Evolutionary conservation across 2,888 invertebrate genomes (phyloP).

Genomic region (Aporophyla lueneburgensis): DNA sequence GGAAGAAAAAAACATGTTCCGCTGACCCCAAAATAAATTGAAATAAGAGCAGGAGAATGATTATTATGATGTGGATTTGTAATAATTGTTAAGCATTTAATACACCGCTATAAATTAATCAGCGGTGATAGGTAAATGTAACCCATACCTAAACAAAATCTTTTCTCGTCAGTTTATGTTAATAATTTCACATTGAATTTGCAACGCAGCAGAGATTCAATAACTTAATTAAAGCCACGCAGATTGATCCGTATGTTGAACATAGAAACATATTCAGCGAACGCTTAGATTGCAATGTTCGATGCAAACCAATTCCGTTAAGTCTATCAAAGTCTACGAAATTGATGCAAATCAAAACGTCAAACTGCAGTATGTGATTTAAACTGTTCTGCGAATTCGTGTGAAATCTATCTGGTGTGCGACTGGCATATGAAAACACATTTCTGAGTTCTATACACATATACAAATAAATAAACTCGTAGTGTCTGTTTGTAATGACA

Average conservation of each 20-base stretch:
- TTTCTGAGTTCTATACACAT: too few species aligned
- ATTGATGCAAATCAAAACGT: conserved; percentile 32
- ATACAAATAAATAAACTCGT: too few species aligned
- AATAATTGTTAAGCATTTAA: not conserved
- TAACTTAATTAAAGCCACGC: conserved; percentile 19
- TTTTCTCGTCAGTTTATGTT: too few species aligned
- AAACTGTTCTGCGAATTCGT: conserved; percentile 8
- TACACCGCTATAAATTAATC: not conserved
- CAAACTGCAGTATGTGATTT: conserved; percentile 22
- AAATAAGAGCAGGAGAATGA: too few species aligned
- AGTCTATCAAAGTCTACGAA: conserved; percentile 40
- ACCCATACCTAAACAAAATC: not conserved
- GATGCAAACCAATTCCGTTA: conserved; percentile 28
- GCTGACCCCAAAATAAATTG: too few species aligned
- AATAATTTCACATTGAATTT: not conserved
- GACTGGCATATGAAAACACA: not conserved
- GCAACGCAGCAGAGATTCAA: not conserved
- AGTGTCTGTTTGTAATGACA: too few species aligned
- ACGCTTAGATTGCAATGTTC: conserved; percentile 31
- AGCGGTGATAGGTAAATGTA: not conserved
- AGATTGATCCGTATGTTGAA: conserved; percentile 14
- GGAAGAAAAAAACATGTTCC: too few species aligned
- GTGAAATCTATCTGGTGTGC: not conserved
- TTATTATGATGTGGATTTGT: not conserved
- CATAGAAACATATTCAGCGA: conserved; percentile 23